Conservation (phyloP, 2,888 invertebrate species). For the Aspidiotus destructor region DNA sequence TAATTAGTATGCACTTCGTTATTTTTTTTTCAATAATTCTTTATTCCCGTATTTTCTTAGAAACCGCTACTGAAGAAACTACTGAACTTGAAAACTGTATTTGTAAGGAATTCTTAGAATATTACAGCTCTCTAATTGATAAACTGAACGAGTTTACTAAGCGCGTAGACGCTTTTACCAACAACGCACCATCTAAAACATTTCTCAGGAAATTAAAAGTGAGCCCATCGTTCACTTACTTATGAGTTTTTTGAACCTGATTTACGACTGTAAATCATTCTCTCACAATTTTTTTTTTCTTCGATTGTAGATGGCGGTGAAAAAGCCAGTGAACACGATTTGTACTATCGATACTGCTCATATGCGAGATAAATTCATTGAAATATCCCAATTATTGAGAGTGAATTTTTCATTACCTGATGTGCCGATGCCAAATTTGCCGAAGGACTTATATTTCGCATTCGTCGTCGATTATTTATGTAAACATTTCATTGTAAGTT, state of each 20-base stretch:
- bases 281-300: neutral
- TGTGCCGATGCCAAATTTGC: conserved; percentile 2
- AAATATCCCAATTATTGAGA: conserved; percentile 56
- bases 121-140: neutral
- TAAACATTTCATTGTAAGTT: conserved; percentile 18
- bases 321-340: conserved; percentile 77
- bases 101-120: conserved; percentile 6
- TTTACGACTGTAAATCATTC: neutral
- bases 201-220: conserved; percentile 11
- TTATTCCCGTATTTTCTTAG: too few relatives aligned
- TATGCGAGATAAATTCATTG: conserved; percentile 63
- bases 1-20: too few relatives aligned
- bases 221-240: neutral
- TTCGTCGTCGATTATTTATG: conserved; percentile 18
- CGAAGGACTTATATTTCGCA: conserved; percentile 2
- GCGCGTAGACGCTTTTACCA: conserved; percentile 2
- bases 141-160: conserved; percentile 4
- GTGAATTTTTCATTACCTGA: neutral
- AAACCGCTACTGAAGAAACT: too few relatives aligned
- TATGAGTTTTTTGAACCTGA: too few relatives aligned
- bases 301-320: conserved; percentile 49
- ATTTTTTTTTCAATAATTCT: too few relatives aligned
- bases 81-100: conserved; percentile 10
- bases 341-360: conserved; percentile 65
- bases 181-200: neutral